Conservation (phyloP, 2,888 invertebrate species). For the Drosophila engyochracea region DNA sequence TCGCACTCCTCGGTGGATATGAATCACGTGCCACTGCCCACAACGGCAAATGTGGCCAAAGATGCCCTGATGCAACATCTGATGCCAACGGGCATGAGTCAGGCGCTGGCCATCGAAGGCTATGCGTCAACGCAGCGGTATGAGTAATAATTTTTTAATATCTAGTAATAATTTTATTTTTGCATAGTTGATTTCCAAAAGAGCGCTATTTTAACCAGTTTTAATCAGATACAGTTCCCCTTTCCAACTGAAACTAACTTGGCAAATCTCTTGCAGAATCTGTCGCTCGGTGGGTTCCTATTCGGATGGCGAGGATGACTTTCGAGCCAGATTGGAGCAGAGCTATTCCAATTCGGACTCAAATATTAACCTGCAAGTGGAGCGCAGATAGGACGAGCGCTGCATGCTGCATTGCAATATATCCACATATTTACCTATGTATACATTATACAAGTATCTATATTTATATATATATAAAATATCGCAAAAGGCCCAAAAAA, state of each 20-base stretch:
- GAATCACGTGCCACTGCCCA: conserved; percentile 78
- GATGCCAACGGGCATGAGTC: conserved; percentile 60
- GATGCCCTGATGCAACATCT: conserved; percentile 67
- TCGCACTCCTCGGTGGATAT: conserved; percentile 83
- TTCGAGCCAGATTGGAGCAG: conserved; percentile 65
- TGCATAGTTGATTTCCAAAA: not conserved
- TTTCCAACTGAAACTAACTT: not conserved
- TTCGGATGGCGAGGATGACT: conserved; percentile 82
- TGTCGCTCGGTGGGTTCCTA: conserved; percentile 84
- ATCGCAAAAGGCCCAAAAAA: conserved; percentile 12
- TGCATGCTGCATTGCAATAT: conserved; percentile 45
- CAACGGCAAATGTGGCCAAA: conserved; percentile 61
- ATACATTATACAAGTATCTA: conserved; percentile 38
- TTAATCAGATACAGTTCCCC: not conserved
- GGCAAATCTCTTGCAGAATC: conserved; percentile 54
- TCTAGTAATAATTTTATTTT: not conserved
- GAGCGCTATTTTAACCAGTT: not conserved
- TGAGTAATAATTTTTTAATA: not conserved
- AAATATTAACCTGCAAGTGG: conserved; percentile 71
- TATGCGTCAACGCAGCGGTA: conserved; percentile 73
- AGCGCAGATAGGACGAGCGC: conserved; percentile 59
- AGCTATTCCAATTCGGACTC: conserved; percentile 82
- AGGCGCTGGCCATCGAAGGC: conserved; percentile 71
- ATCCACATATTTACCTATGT: conserved; percentile 28
- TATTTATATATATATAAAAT: conserved; percentile 46